These are phyloP conservation scores for Luperina nickerlii DNA, from an alignment of 2,888 invertebrate genomes.

Conservation along the genomic window DNA sequence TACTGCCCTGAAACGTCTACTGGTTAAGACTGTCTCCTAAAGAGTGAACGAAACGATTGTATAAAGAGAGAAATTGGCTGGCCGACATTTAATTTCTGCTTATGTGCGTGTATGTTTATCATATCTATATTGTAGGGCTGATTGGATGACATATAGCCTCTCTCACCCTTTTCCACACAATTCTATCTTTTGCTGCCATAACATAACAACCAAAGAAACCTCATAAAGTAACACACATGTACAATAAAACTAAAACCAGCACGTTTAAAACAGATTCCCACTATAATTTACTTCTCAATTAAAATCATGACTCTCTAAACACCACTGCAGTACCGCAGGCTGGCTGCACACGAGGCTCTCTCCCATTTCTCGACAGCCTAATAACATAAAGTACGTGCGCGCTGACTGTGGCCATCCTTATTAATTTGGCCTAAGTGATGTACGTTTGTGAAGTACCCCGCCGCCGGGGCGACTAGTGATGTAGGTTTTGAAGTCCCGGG, in stretches of 20 bases:
- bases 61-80: no score
- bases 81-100: no score
- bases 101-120: no score
- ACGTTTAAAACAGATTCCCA: background rate
- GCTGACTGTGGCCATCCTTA: slow-evolving; percentile 38
- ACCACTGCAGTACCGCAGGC: slow-evolving; percentile 1
- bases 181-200: no score
- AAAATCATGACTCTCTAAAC: slow-evolving; percentile 7
- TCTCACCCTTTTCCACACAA: no score
- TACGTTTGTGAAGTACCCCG: slow-evolving; percentile 20
- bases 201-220: no score
- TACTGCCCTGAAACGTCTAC: no score
- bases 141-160: no score
- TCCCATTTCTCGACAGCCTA: slow-evolving; percentile 2
- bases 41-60: no score
- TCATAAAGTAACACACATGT: no score
- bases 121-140: no score
- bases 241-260: background rate
- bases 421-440: slow-evolving; percentile 53
- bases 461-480: slow-evolving; percentile 14
- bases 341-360: slow-evolving; percentile 13
- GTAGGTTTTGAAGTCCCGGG: background rate
- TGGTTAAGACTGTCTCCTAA: no score
- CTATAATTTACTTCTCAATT: slow-evolving; percentile 28
- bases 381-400: slow-evolving; percentile 29